phyloP scores from a whole-genome alignment of 2,888 invertebrate genomes.

The Glyphotaelius pellucidus region DNA sequence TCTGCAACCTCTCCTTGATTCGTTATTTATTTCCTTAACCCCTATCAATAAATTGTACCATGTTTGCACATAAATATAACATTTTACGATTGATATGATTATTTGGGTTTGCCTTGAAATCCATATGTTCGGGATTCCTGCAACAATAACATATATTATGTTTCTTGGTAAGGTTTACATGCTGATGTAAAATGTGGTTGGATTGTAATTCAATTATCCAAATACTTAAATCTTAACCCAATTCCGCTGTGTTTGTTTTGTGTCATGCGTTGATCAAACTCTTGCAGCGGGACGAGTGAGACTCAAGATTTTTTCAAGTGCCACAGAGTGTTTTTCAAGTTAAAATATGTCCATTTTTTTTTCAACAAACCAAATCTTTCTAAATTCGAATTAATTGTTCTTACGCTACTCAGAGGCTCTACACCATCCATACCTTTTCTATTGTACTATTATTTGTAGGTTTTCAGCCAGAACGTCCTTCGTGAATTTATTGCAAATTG shows the following conservation, averaged over 20 bases:
- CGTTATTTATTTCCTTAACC: not conserved
- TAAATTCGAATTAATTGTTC: not conserved
- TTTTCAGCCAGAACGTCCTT: too few species aligned
- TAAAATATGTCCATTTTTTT: not conserved
- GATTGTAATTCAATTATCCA: too few species aligned
- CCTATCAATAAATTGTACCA: not conserved
- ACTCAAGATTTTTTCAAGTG: not conserved
- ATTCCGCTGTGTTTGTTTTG: too few species aligned
- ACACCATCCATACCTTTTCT: too few species aligned
- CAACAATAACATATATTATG: not conserved
- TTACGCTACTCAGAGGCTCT: not conserved
- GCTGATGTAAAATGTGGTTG: too few species aligned
- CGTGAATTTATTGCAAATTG: too few species aligned
- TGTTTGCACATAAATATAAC: not conserved
- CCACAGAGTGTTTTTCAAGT: not conserved
- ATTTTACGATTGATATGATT: not conserved
- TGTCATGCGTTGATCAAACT: not conserved
- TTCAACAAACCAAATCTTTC: not conserved
- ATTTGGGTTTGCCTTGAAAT: not conserved
- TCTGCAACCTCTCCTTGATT: not conserved
- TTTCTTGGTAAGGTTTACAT: not conserved
- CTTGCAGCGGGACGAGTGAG: not conserved
- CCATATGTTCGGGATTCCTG: not conserved
- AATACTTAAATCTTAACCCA: too few species aligned
- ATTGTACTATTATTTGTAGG: too few species aligned